Evolutionary conservation across 1,140 invertebrate species (phyloP).

Genomic region (Eurosta solidaginis): DNA sequence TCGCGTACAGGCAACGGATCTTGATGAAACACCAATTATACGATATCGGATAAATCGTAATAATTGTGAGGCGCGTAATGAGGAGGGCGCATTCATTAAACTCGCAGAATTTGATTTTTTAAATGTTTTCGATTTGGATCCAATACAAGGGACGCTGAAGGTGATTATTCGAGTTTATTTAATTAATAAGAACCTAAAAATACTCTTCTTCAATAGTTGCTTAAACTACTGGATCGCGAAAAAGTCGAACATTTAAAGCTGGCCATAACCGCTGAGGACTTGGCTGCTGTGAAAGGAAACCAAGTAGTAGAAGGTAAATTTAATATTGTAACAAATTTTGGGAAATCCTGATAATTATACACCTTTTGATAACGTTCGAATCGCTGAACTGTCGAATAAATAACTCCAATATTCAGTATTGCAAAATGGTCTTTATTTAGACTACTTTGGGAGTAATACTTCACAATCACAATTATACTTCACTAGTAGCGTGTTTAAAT

Average conservation of each 20-base stretch:
- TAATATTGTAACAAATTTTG: neutral
- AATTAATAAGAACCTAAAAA: neutral
- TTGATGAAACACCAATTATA: constrained; percentile 76
- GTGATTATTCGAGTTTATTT: constrained; percentile 46
- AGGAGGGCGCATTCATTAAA: constrained; percentile 75
- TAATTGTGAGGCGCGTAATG: constrained; percentile 76
- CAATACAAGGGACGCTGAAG: constrained; percentile 74
- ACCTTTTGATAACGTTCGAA: too few species aligned
- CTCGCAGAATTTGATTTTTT: constrained; percentile 74
- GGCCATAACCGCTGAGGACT: constrained; percentile 80
- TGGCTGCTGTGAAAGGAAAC: constrained; percentile 73
- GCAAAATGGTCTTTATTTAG: too few species aligned
- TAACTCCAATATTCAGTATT: too few species aligned
- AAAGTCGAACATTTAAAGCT: constrained; percentile 79
- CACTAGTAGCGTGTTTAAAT: too few species aligned
- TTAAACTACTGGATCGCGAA: constrained; percentile 79
- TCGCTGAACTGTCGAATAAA: too few species aligned
- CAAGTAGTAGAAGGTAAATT: constrained; percentile 73
- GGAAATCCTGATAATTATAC: too few species aligned
- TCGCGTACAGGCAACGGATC: constrained; percentile 75
- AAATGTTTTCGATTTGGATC: constrained; percentile 73
- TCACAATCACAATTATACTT: too few species aligned
- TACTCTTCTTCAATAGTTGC: constrained; percentile 44
- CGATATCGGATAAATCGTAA: constrained; percentile 74
- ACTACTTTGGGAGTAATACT: too few species aligned